These are phyloP conservation scores for Montipora cactus DNA, from an alignment of 64 coral and sea anemone species.

Conservation along the genomic window DNA sequence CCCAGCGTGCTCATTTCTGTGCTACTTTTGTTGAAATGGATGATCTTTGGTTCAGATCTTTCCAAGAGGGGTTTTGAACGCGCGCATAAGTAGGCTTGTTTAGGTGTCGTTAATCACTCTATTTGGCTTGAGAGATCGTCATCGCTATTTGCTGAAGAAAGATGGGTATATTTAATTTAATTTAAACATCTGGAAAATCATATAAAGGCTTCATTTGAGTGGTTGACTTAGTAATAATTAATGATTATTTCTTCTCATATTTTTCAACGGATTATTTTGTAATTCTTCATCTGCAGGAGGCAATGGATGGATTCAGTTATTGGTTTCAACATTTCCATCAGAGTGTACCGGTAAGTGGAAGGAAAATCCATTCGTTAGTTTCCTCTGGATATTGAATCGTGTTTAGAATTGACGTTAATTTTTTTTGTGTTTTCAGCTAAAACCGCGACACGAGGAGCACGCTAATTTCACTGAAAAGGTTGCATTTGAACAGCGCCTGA, in stretches of 20 bases:
- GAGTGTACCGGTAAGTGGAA: conserved; percentile 70
- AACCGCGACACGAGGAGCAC: conserved; percentile 51
- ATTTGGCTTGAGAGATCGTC: no score
- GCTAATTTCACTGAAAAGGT: conserved; percentile 97
- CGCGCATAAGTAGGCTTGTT: not conserved
- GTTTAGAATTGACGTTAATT: not conserved
- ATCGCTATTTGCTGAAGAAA: no score
- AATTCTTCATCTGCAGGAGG: conserved; percentile 61
- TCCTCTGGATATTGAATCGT: no score
- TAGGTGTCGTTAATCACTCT: not conserved
- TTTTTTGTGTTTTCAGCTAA: conserved; percentile 52
- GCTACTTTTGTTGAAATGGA: no score
- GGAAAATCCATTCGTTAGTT: not conserved
- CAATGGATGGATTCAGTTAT: conserved; percentile 87
- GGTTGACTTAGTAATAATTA: no score
- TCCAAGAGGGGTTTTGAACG: not conserved
- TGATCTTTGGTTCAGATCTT: no score
- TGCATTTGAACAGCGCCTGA: conserved; percentile 87
- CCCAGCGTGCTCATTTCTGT: no score
- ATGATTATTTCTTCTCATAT: not conserved
- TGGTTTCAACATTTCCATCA: conserved; percentile 99
- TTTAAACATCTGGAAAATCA: no score
- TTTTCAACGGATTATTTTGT: not conserved
- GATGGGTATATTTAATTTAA: no score
- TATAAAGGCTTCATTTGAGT: no score